Evolutionary conservation across 2,888 invertebrate species (phyloP).

Genomic region (Xanthorhoe designata): DNA sequence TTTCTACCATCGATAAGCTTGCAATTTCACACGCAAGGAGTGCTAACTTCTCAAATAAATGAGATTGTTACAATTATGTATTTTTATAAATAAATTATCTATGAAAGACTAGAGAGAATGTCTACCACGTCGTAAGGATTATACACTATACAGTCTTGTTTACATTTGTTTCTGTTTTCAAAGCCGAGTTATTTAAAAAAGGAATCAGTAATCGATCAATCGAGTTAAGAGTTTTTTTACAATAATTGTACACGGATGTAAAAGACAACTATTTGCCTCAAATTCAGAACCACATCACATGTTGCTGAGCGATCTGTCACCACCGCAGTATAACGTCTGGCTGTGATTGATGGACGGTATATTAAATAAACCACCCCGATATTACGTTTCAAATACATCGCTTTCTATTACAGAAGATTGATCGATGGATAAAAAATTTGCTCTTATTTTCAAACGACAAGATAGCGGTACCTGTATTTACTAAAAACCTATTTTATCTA

Average conservation of each 20-base stretch:
- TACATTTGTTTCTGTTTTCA: too few species aligned
- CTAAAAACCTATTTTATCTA: not conserved
- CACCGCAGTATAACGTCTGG: constrained; percentile 63
- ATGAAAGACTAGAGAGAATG: too few species aligned
- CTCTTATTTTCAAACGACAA: constrained; percentile 19
- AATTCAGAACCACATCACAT: constrained; percentile 60
- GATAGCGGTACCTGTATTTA: constrained; percentile 6
- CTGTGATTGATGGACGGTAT: constrained; percentile 79
- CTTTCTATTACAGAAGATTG: constrained; percentile 77
- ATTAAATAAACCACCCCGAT: constrained; percentile 80
- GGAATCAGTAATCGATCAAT: too few species aligned
- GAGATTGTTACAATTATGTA: too few species aligned
- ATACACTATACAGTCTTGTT: too few species aligned
- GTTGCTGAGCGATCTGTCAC: constrained; percentile 77
- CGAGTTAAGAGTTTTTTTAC: not conserved
- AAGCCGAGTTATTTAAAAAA: too few species aligned
- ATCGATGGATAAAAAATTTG: constrained; percentile 64
- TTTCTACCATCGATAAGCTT: too few species aligned
- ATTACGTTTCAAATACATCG: constrained; percentile 80
- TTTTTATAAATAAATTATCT: too few species aligned
- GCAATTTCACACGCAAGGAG: too few species aligned
- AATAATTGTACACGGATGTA: not conserved
- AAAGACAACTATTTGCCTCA: constrained; percentile 11
- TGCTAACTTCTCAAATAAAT: too few species aligned
- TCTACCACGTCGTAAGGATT: too few species aligned